phyloP scores from a whole-genome alignment of 2,888 invertebrate species.

The Amphipoea lucens region DNA sequence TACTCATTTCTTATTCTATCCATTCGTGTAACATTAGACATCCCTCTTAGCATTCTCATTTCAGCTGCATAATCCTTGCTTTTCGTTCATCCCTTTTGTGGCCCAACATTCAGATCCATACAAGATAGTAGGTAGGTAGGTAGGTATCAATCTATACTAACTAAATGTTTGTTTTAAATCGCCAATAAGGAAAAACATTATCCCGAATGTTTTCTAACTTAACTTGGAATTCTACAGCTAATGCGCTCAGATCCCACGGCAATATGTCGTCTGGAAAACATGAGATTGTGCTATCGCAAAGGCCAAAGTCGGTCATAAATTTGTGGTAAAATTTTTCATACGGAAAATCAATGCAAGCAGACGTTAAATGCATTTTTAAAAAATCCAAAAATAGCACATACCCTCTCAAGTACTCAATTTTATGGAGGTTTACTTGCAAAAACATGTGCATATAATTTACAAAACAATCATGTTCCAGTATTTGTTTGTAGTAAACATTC shows the following conservation, averaged over 20 bases:
- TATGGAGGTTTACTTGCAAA: not conserved
- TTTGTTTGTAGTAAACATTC: conserved; percentile 17
- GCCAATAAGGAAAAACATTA: not conserved
- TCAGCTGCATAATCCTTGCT: too few relatives aligned
- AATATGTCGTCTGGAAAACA: not conserved
- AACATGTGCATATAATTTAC: not conserved
- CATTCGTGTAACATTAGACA: too few relatives aligned
- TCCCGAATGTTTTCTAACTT: not conserved
- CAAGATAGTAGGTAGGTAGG: too few relatives aligned
- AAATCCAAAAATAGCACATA: conserved; percentile 19
- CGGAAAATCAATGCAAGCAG: conserved; percentile 23
- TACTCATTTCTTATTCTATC: too few relatives aligned
- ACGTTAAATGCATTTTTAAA: not conserved
- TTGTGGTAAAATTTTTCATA: not conserved
- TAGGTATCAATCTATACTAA: too few relatives aligned
- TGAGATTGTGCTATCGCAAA: not conserved
- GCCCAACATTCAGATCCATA: too few relatives aligned
- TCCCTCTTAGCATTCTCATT: too few relatives aligned
- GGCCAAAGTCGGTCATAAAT: conserved; percentile 3
- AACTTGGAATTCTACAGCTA: not conserved
- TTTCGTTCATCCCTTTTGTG: too few relatives aligned
- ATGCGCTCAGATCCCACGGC: not conserved
- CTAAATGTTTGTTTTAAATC: too few relatives aligned
- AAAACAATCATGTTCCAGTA: not conserved
- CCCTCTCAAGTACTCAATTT: not conserved